Base-by-base conservation (phyloP, 1,140 invertebrate genomes). In the Aphidius gifuensis region DNA sequence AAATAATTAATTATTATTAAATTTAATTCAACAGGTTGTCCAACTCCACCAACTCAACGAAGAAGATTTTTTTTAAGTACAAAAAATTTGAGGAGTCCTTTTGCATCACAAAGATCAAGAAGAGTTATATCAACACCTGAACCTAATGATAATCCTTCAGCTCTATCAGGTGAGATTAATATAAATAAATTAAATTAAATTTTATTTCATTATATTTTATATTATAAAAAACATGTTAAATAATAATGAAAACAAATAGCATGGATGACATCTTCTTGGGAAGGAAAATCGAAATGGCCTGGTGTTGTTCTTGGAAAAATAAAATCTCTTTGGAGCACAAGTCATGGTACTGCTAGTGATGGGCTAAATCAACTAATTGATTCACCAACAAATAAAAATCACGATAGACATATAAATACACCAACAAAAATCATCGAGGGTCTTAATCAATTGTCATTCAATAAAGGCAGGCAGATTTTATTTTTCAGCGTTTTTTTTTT, bases 231-330 rank as follows among this genome's bases (percentile, higher is more conserved):
- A 47, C 9, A 40, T 62, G 23, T 16, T 53, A 59, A 58, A 50
- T 64, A 65, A 68, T 51, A 40, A 11, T 16, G 50, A 53, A 54
- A 53, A 46, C 61, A 64, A 61, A 55, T 66, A 81, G 78, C 72
- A 50, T 79, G 78, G 79, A 80, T 85, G 70, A 83, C 85, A 57
- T 83, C 85, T 38, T 84, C 81, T 5, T 79, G 83, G 70, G 83
- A 80, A 47, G 85, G 85, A 68, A 81, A 80, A 64, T 80, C 83
- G 57, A 80, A 87, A 67, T 90, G 90, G 87, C 88, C 88, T 38
- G 90, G 88, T 55, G 78, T 90, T 65, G 89, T 92, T 60, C 86
- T 93, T 70, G 90, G 90, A 71, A 93, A 93, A 84, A 93, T 93
- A 75, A 90, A 90, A 73, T 92, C 91, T 9, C 80, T 93, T 59